These are phyloP conservation scores for Fringilla coelebs DNA, from an alignment of 2,797 vertebrate genomes.

Conservation along the genomic window DNA sequence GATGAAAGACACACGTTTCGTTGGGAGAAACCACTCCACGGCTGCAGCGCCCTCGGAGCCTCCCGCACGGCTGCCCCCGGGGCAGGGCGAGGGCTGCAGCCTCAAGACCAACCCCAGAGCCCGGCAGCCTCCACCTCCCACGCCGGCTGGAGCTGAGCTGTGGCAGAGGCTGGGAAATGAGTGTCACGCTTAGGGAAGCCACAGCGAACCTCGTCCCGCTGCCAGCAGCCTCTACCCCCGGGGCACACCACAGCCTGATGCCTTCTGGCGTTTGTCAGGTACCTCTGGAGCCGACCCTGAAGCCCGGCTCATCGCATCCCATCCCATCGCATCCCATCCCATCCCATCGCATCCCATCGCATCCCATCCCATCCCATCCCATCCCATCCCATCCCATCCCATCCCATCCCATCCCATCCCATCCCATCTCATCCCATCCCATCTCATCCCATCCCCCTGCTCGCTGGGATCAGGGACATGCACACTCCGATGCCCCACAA, in stretches of 20 bases:
- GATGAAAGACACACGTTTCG: not conserved
- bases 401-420: not conserved
- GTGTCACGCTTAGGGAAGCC: not conserved
- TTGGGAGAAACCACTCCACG: not conserved
- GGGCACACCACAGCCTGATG: not conserved
- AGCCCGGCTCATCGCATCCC: not conserved
- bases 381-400: not conserved
- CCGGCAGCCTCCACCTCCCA: not conserved
- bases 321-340: not conserved
- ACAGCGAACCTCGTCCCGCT: not conserved
- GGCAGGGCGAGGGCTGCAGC: not conserved
- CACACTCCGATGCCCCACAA: fast-evolving
- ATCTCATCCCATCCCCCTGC: not conserved
- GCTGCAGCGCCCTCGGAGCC: not conserved
- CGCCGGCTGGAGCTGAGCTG: not conserved
- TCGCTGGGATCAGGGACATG: fast-evolving
- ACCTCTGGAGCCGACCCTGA: fast-evolving
- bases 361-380: not conserved
- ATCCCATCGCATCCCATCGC: not conserved
- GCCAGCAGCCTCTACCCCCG: not conserved
- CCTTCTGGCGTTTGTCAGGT: not conserved
- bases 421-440: not conserved
- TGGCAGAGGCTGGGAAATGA: not conserved
- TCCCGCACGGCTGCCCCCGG: not conserved
- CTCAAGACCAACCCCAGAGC: not conserved